Base-by-base conservation (phyloP, 2,888 invertebrate genomes). In the Drosophila helvetica region DNA sequence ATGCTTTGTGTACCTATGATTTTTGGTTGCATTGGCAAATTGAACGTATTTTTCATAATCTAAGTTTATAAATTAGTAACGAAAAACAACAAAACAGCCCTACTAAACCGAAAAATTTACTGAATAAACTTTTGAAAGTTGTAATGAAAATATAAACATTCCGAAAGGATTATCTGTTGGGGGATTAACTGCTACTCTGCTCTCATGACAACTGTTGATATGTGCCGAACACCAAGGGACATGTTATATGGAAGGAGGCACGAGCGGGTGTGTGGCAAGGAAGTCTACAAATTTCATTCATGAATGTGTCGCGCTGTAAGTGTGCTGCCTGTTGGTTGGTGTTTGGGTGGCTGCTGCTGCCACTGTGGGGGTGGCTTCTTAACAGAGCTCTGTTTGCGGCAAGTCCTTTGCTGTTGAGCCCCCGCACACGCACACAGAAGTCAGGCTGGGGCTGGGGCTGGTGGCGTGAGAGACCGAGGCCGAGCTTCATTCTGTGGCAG, bases 71-170 rank as follows among this genome's bases (percentile, higher is more conserved):
- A 79, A 74, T 79, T 79, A 86, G 77, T 74, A 74, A 78, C 71
- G 58, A 67, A 86, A 75, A n/a, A n/a, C n/a, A n/a, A 50, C 75
- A 45, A 59, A 57, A 18, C 25, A 30, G 76, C 73, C 65, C 70
- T 74, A 86, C 68, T 73, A 61, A 71, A 71, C 72, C 27, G 55
- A 78, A 72, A 82, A 69, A 81, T 64, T 77, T 78, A 82, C 50
- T 84, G 74, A 82, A 82, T 82, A 81, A 81, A 81, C 76, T 78
- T 79, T 79, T 70, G 54, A 83, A 81, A 81, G 81, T 82, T 82
- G 74, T 80, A 81, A 80, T 80, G 79, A 80, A 84, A 63, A 71
- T 25, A 25, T 25, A 1, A 25, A 25, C 7, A 25, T 25, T 25
- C 7, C 7, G 7, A 54, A 57, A 48, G 38, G 42, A 19, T 22